Base-by-base conservation (phyloP, 2,113 vertebrate species). In the Nicator chloris region DNA sequence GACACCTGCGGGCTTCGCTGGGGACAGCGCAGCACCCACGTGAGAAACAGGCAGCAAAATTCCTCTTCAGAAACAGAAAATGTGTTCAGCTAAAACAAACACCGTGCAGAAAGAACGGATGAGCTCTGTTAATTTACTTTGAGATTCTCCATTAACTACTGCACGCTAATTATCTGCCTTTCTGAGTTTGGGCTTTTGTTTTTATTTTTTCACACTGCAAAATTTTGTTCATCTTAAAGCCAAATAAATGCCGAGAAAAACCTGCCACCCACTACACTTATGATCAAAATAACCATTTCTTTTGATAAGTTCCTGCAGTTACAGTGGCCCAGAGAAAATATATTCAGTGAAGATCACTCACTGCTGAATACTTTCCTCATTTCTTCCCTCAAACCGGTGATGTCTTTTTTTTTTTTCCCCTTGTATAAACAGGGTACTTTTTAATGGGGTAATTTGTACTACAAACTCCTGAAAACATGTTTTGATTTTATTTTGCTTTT, bases 201-300 rank as follows among this genome's bases (percentile, higher is more conserved):
- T 22, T 37, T 27, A 22, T 13, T 61, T 57, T 37, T 53, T 27
- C 15, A 23, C 60, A 66, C 4, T 3, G 40, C 31, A 84, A 83
- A 94, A 70, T 79, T 35, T 37, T 30, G 45, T 81, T 93, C 64
- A 31, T 88, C 53, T 71, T 85, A 40, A 91, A 91, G 71, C 39
- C 83, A 95, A 96, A 95, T 40, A 87, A 92, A 95, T 61, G 92
- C 93, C 91, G 68, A 91, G 89, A 56, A 96, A 97, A 91, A 91
- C 84, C 35, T 82, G 44, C 84, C 90, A 94, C 81, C 78, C 72
- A 86, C 71, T 88, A 88, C 60, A 86, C 71, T 93, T 88, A 70
- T 70, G 86, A 96, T 88, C 92, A 95, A 93, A 97, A 97, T 86
- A 95, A 93, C 54, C 1, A 31, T 88, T 92, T 70, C 88, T 91